phyloP scores from a whole-genome alignment of 37 sponge, comb jelly and placozoan species.

The Geodia barretti region DNA sequence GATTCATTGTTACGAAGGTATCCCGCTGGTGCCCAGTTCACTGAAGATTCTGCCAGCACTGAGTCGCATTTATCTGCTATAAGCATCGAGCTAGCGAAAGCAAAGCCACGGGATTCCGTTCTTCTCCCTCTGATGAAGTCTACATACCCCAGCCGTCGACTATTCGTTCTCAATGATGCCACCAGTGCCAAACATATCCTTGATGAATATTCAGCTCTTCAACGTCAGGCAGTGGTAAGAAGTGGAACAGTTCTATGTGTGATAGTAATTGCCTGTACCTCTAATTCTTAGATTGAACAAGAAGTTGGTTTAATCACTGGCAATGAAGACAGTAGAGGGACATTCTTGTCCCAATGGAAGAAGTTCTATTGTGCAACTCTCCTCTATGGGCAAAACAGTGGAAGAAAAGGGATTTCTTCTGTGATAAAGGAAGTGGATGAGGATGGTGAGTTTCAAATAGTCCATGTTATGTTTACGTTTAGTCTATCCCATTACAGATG shows the following conservation, averaged over 20 bases:
- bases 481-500: too few species aligned
- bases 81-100: too few species aligned
- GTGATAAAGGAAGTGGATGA: neutral
- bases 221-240: constrained; percentile 28
- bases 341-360: constrained; percentile 8
- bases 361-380: constrained; percentile 13
- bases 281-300: constrained; percentile 13
- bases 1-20: too few species aligned
- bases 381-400: neutral
- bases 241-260: neutral
- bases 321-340: neutral
- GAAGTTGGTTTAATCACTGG: constrained; percentile 3
- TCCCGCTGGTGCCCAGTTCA: too few species aligned
- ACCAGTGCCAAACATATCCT: neutral
- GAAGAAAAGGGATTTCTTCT: neutral
- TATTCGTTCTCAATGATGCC: constrained; percentile 15
- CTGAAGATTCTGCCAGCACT: too few species aligned
- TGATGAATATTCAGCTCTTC: constrained; percentile 20
- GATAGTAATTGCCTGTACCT: neutral
- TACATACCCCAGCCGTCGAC: constrained; percentile 3
- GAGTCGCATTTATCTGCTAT: too few species aligned
- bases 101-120: constrained; percentile 41
- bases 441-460: neutral
- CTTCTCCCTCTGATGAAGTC: constrained; percentile 48
- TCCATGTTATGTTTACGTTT: neutral